phyloP scores from a whole-genome alignment of 2,888 invertebrate species.

The Helicoverpa assulta region DNA sequence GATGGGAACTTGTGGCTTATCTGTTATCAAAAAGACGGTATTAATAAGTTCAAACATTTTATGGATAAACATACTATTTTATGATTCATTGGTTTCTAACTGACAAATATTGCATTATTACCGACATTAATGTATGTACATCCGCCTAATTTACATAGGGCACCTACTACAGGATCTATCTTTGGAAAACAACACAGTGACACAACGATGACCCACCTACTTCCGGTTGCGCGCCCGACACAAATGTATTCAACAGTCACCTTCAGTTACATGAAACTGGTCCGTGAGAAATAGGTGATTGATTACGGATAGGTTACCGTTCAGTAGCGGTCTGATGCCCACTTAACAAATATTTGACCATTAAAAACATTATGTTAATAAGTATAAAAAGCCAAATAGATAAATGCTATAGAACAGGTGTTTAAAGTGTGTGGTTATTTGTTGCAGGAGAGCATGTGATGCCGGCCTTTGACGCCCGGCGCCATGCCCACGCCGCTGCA shows the following conservation, averaged over 20 bases:
- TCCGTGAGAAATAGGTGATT: slow-evolving; percentile 84
- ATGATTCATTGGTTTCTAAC: slow-evolving; percentile 60
- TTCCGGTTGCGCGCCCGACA: slow-evolving; percentile 81
- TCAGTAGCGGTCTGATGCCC: slow-evolving; percentile 62
- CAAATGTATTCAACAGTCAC: slow-evolving; percentile 84
- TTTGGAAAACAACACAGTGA: slow-evolving; percentile 80
- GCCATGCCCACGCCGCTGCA: slow-evolving; percentile 91
- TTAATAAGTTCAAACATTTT: slow-evolving; percentile 62
- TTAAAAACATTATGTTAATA: slow-evolving; percentile 28
- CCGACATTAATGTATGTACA: slow-evolving; percentile 24
- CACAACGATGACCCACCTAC: slow-evolving; percentile 82
- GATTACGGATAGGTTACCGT: slow-evolving; percentile 65
- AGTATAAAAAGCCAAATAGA: too few relatives aligned
- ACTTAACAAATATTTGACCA: slow-evolving; percentile 54
- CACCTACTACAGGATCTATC: slow-evolving; percentile 68
- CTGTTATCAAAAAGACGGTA: slow-evolving; percentile 63
- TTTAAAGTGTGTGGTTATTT: slow-evolving; percentile 60
- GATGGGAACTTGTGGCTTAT: slow-evolving; percentile 79
- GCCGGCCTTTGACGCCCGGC: slow-evolving; percentile 91
- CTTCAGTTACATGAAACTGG: slow-evolving; percentile 81
- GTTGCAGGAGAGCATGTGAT: slow-evolving; percentile 91
- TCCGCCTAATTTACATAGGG: slow-evolving; percentile 59
- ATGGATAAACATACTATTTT: slow-evolving; percentile 51
- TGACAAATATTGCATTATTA: slow-evolving; percentile 53
- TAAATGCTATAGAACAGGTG: neutral